Conservation (phyloP, 2,888 invertebrate genomes). For the Troglohyphantes excavatus region DNA sequence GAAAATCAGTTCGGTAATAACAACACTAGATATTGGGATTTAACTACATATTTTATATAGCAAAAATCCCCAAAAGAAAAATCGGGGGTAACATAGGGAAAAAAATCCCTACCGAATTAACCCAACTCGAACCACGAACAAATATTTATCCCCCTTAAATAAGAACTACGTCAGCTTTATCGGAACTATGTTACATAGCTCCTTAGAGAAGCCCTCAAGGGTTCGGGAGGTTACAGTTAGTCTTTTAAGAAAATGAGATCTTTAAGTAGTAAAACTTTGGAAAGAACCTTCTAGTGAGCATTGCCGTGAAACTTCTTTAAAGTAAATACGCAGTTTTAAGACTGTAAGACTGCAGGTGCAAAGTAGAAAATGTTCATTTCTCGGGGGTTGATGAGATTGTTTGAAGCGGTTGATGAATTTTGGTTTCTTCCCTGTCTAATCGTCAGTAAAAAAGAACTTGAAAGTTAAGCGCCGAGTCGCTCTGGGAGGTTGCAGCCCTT, state of each 20-base stretch:
- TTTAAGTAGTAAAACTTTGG: conserved; percentile 29
- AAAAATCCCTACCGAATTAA: conserved; percentile 34
- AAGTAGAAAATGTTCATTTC: conserved; percentile 15
- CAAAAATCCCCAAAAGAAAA: conserved; percentile 16
- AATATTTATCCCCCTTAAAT: conserved; percentile 77
- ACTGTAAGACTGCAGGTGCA: conserved; percentile 35
- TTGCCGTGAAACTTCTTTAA: conserved; percentile 28
- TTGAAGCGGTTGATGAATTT: neutral
- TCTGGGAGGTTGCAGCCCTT: neutral
- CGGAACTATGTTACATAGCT: conserved; percentile 63
- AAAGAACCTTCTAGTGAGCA: conserved; percentile 23
- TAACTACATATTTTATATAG: neutral
- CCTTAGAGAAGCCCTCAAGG: conserved; percentile 31
- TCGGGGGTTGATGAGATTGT: conserved; percentile 13
- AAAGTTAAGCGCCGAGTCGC: neutral
- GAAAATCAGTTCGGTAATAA: too few species aligned
- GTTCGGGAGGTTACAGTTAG: conserved; percentile 2
- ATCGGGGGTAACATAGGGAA: too few species aligned
- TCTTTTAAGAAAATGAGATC: conserved; percentile 51
- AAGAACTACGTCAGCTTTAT: conserved; percentile 60
- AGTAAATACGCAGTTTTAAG: conserved; percentile 51
- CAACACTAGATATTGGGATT: neutral
- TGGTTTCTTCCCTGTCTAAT: neutral
- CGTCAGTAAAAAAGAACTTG: neutral
- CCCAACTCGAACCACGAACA: conserved; percentile 24